Evolutionary conservation across 2,888 invertebrate species (phyloP).

Genomic region (Leptogaster cylindrica): DNA sequence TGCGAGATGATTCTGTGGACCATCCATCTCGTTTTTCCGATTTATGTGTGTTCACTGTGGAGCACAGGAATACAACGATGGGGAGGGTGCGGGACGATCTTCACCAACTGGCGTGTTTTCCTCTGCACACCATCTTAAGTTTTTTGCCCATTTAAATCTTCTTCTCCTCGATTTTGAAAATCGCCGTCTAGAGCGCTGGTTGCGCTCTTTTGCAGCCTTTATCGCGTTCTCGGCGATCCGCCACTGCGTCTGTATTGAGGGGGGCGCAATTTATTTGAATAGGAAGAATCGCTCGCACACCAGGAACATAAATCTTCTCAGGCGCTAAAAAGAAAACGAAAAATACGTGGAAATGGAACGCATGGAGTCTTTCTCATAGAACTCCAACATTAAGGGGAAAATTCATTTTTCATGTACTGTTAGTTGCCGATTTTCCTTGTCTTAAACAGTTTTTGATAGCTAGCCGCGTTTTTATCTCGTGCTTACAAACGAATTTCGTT

Average conservation of each 20-base stretch:
- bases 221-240: constrained; percentile 15
- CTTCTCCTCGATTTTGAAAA: constrained; percentile 13
- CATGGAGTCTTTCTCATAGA: constrained; percentile 43
- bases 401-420: constrained; percentile 44
- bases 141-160: not conserved
- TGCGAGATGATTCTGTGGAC: constrained; percentile 31
- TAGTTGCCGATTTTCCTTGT: constrained; percentile 42
- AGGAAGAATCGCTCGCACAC: constrained; percentile 32
- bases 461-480: constrained; percentile 45
- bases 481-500: constrained; percentile 9
- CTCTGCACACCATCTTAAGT: constrained; percentile 24
- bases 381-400: constrained; percentile 45
- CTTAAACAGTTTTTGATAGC: constrained; percentile 46
- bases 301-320: constrained; percentile 32
- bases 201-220: constrained; percentile 23
- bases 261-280: constrained; percentile 28
- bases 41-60: too few relatives aligned
- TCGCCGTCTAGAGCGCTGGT: not conserved
- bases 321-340: constrained; percentile 21
- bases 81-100: too few relatives aligned
- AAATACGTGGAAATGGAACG: constrained; percentile 38
- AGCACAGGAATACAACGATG: too few relatives aligned
- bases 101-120: too few relatives aligned
- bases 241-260: not conserved
- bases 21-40: constrained; percentile 35